A percentile compares a stretch with the other conserved stretches of the same genome.
Conservation (phyloP, 2,888 invertebrate genomes). For the Drosophila recens region DNA sequence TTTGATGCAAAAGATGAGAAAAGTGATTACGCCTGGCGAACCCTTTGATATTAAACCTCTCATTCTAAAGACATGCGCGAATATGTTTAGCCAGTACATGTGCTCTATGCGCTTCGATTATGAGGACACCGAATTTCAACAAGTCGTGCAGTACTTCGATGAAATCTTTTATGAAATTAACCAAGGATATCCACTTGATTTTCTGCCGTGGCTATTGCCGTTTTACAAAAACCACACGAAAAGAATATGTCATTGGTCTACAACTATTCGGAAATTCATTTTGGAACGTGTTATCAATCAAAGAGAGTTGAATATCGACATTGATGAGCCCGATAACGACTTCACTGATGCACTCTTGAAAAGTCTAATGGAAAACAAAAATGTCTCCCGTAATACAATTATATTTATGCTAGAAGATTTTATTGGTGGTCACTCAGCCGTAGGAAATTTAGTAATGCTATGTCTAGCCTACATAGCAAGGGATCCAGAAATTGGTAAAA, state of each 20-base stretch:
- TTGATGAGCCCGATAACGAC: slow-evolving; percentile 89
- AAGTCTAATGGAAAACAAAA: slow-evolving; percentile 88
- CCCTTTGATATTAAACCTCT: slow-evolving; percentile 89
- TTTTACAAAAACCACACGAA: slow-evolving; percentile 90
- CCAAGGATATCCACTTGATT: slow-evolving; percentile 94
- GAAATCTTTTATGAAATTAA: slow-evolving; percentile 97
- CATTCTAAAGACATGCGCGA: slow-evolving; percentile 91
- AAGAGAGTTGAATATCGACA: slow-evolving; percentile 85
- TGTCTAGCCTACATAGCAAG: slow-evolving; percentile 89
- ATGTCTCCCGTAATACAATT: slow-evolving; percentile 91
- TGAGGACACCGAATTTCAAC: slow-evolving; percentile 89
- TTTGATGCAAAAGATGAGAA: slow-evolving; percentile 87
- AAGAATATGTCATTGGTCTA: slow-evolving; percentile 89
- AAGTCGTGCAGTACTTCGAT: slow-evolving; percentile 91
- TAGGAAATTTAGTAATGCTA: slow-evolving; percentile 93
- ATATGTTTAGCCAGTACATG: slow-evolving; percentile 95
- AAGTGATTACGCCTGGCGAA: slow-evolving; percentile 82
- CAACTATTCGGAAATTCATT: slow-evolving; percentile 90
- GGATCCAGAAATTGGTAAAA: slow-evolving; percentile 88
- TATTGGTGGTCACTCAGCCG: slow-evolving; percentile 94
- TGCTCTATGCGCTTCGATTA: slow-evolving; percentile 92
- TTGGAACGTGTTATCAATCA: slow-evolving; percentile 89
- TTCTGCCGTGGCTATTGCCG: slow-evolving; percentile 92
- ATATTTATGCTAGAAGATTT: slow-evolving; percentile 95
- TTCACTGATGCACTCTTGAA: slow-evolving; percentile 92